Evolutionary conservation across 2,888 invertebrate species (phyloP), one percentile per base, ranked within the genome.

Genomic region (Eueremaeus valkanovi): DNA sequence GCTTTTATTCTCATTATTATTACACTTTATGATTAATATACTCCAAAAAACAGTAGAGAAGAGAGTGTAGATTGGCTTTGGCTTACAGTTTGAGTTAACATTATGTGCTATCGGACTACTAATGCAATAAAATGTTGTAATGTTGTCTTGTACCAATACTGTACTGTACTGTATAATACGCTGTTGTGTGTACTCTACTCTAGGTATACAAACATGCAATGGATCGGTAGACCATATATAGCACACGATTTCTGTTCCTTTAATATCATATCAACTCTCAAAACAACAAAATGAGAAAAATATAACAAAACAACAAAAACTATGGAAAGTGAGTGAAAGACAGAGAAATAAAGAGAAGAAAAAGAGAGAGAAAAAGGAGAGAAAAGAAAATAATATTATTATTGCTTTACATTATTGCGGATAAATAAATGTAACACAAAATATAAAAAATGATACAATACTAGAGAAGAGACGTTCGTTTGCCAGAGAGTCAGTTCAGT

Each of bases 281-380:
- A 58, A 58, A 58, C 58, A 58, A 58, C 58, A 58, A 58, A 58
- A 58, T 24, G 3, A 24, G 58, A 18, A 58, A 58, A 58, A 58
- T 58, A 58, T 58, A 58, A 58, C 58, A 58, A 58, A 58, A 58
- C 9, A 21, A 24, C 21, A 24, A 58, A 45, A 16, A 45, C 3
- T 45, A 18, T 3, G 16, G 13, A n/a, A 63, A 33, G 63, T 3
- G 63, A 63, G 63, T 13, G 63, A 63, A n/a, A n/a, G 63, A 33
- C 11, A 11, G n/a, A 63, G 18, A 8, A 3, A 24, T 2, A 24
- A 24, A 45, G 45, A 45, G 45, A 9, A 18, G 45, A 11, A 3
- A n/a, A n/a, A 33, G 63, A 63, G 63, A 63, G 63, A 63, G 63
- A 63, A n/a, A n/a, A n/a, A 33, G 63, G n/a, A 63, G 21, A 33